A percentile compares a stretch with the other conserved stretches of the same genome.
Evolutionary conservation across 2,113 vertebrate species (phyloP).

Genomic region (Petroica traversi): DNA sequence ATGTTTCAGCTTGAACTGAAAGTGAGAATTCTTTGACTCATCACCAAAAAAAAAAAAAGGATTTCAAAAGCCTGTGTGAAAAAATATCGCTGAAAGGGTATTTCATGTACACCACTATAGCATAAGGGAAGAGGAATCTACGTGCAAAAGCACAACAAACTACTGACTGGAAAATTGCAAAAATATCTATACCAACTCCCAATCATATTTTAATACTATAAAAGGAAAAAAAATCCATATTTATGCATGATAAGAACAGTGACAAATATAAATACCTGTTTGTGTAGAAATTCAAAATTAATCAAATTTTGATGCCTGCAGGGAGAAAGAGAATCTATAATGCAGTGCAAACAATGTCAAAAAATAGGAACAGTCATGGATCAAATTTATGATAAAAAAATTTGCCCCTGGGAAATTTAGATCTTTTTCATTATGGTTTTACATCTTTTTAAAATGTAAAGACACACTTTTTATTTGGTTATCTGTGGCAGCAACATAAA

Average conservation of each 20-base stretch:
- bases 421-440: neutral
- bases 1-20: neutral
- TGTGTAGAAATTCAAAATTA: constrained; percentile 43
- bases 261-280: constrained; percentile 29
- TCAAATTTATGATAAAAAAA: constrained; percentile 7
- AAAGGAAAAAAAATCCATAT: neutral
- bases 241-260: neutral
- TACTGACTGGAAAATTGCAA: constrained; percentile 14
- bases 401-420: neutral
- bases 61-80: neutral
- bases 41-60: neutral
- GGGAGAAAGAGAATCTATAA: neutral
- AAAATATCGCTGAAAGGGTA: neutral
- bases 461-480: neutral
- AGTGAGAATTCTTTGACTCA: neutral
- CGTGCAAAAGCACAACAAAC: neutral
- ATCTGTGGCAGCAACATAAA: neutral
- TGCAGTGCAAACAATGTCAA: neutral
- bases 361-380: constrained; percentile 10
- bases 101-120: neutral
- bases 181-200: neutral
- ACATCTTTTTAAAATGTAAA: neutral
- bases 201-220: neutral
- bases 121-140: neutral
- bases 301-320: neutral